Percentiles rank a stretch among this genome's conserved stretches.
phyloP scores from a whole-genome alignment of 1,140 invertebrate genomes.

The Asobara japonica region DNA sequence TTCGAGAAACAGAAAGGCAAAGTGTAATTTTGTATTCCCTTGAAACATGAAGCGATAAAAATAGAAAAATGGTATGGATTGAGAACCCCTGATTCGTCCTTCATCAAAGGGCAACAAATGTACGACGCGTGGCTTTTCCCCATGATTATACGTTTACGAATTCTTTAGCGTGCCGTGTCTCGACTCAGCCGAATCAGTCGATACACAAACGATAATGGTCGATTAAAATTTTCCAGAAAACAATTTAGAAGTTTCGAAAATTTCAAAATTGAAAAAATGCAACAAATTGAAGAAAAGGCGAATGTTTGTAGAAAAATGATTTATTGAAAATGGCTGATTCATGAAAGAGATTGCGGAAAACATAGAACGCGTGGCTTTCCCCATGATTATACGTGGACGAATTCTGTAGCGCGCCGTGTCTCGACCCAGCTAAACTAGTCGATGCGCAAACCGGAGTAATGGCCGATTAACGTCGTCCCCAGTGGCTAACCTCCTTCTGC shows the following conservation, averaged over 20 bases:
- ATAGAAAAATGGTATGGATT: background rate
- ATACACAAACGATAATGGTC: slow-evolving; percentile 26
- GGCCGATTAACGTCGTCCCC: slow-evolving; percentile 21
- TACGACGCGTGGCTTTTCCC: background rate
- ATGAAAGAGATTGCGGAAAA: too few species aligned
- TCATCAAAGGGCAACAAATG: background rate
- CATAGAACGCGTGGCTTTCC: background rate
- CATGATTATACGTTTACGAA: slow-evolving; percentile 21
- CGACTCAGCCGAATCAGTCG: background rate
- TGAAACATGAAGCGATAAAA: too few species aligned
- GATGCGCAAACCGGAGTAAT: slow-evolving; percentile 25
- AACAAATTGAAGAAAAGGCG: too few species aligned
- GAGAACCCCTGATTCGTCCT: background rate
- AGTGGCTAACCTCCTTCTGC: slow-evolving; percentile 22
- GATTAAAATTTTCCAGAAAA: slow-evolving; percentile 21
- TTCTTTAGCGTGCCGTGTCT: slow-evolving; percentile 14
- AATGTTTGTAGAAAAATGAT: too few species aligned
- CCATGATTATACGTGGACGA: slow-evolving; percentile 21
- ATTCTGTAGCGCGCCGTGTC: slow-evolving; percentile 15
- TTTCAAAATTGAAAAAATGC: too few species aligned
- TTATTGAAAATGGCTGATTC: too few species aligned
- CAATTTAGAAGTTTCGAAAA: too few species aligned
- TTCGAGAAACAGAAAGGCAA: too few species aligned
- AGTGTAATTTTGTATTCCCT: too few species aligned
- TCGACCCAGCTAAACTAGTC: slow-evolving; percentile 12